phyloP scores from a whole-genome alignment of 2,888 invertebrate species.

The Helicoverpa assulta region DNA sequence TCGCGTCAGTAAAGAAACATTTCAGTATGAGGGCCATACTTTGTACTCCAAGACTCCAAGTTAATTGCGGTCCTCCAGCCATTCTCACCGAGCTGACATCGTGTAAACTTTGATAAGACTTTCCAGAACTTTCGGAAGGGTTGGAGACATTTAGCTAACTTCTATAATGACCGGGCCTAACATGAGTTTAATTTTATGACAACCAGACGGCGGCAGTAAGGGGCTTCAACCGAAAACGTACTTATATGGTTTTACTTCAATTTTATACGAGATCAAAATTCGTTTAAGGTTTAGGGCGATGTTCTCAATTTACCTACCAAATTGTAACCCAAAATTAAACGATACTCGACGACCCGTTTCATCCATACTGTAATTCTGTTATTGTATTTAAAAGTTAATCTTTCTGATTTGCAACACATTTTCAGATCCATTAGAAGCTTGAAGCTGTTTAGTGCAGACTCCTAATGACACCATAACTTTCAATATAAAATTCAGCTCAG shows the following conservation, averaged over 20 bases:
- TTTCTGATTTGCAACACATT: too few relatives aligned
- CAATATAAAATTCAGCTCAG: too few relatives aligned
- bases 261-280: background rate
- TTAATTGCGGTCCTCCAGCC: conserved; percentile 24
- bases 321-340: too few relatives aligned
- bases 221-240: background rate
- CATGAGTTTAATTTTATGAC: conserved; percentile 46
- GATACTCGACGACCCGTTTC: too few relatives aligned
- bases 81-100: conserved; percentile 28
- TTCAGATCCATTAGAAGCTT: too few relatives aligned
- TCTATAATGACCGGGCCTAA: conserved; percentile 37
- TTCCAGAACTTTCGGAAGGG: conserved; percentile 39
- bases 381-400: too few relatives aligned
- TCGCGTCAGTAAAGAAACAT: background rate
- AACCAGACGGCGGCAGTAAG: conserved; percentile 14
- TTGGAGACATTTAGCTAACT: conserved; percentile 43
- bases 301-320: too few relatives aligned
- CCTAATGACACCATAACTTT: too few relatives aligned
- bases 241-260: background rate
- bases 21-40: background rate
- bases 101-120: conserved; percentile 56
- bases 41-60: conserved; percentile 21
- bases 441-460: too few relatives aligned
- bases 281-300: too few relatives aligned
- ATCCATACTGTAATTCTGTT: too few relatives aligned